Base-by-base conservation (phyloP, 2,113 vertebrate genomes). In the Cathartes aura region DNA sequence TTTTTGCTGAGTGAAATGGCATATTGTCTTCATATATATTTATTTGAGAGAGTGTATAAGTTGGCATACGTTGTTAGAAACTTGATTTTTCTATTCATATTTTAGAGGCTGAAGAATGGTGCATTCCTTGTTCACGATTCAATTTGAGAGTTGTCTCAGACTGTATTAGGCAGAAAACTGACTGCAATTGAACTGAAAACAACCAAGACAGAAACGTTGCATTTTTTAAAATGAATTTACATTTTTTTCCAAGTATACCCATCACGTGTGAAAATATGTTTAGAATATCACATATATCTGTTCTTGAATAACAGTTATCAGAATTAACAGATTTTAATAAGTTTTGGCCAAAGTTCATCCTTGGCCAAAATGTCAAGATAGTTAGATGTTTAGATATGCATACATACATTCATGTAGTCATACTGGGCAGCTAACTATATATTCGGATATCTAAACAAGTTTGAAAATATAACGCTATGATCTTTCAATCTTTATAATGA, bases 61-160 rank as follows among this genome's bases (percentile, higher is more conserved):
- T 53, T 45, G 7, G 3, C 9, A 66, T 53, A 24, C 2, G 3
- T 52, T 68, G 9, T 32, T 67, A 59, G n/a, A 84, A 63, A 55
- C 15, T 74, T 71, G 4, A 5, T 60, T 79, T 88, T 87, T 82
- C 15, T 48, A 6, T 26, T 70, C 34, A n/a, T 67, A 63, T 58
- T 67, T 82, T 73, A 53, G 27, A 88, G 29, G 50, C 6, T 45
- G 29, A 82, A 88, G 67, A 70, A 81, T 15, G 6, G 7, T 1
- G 1, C 6, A 7, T 55, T 83, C 15, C 11, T 48, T 66, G 1
- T 48, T 80, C 40, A 53, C 0, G 2, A 14, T 27, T 27, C 2
- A 0, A 11, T 78, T 9, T 82, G 47, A 72, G 8, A 21, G 0
- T 62, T 75, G 7, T 71, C 50, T 82, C 38, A 56, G 34, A 73